phyloP scores from a whole-genome alignment of 30 jellyfish, hydroid and myxozoan species.

The Hydra vulgaris region DNA sequence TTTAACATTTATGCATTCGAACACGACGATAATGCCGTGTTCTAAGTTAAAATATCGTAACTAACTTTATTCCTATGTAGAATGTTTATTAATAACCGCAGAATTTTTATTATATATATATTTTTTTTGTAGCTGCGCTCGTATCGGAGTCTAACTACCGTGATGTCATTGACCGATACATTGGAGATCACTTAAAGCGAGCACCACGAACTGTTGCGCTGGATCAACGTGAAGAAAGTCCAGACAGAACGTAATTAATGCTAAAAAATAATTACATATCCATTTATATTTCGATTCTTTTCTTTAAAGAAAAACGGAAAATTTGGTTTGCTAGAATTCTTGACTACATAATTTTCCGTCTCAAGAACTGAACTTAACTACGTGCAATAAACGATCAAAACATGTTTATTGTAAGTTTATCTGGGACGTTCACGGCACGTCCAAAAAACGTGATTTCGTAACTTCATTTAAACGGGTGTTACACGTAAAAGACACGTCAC shows the following conservation, averaged over 20 bases:
- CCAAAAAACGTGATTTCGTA: too few relatives aligned
- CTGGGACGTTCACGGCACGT: too few relatives aligned
- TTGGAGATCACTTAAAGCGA: constrained; percentile 6
- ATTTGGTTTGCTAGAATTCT: background rate
- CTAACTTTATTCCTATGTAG: too few relatives aligned
- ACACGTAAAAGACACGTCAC: too few relatives aligned
- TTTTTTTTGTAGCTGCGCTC: constrained; percentile 7
- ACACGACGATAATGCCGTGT: too few relatives aligned
- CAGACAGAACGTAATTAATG: background rate
- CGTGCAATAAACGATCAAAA: background rate
- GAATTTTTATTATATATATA: too few relatives aligned
- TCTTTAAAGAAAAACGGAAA: background rate
- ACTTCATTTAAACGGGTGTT: too few relatives aligned
- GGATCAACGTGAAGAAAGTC: too few relatives aligned
- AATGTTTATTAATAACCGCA: too few relatives aligned
- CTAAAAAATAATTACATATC: background rate
- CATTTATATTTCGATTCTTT: background rate
- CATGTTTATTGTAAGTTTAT: background rate
- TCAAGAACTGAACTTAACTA: background rate
- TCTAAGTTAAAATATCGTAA: too few relatives aligned
- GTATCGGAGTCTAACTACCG: constrained; percentile 2
- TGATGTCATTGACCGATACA: background rate
- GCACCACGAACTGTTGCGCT: constrained; percentile 9
- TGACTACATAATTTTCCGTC: background rate
- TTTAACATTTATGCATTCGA: too few relatives aligned